These are phyloP conservation scores for Leiothrix lutea DNA, from an alignment of 2,113 vertebrate genomes.

Conservation along the genomic window DNA sequence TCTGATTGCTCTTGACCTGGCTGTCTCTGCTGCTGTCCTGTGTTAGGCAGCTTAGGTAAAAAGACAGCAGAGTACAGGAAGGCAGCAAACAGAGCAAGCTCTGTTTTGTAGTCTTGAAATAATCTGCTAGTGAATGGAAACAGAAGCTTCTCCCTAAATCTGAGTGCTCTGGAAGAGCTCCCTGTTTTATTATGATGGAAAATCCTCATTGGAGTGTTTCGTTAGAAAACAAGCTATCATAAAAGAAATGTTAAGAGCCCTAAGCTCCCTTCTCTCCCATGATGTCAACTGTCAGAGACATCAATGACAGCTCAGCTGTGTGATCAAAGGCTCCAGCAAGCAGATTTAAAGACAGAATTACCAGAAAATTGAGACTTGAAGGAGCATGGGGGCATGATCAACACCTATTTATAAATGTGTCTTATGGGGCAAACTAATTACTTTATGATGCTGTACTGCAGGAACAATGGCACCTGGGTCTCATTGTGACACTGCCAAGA, in stretches of 20 bases:
- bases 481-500: not conserved
- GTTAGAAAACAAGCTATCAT: conserved; percentile 42
- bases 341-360: conserved; percentile 37
- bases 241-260: conserved; percentile 45
- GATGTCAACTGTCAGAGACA: conserved; percentile 56
- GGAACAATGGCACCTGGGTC: not conserved
- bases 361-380: not conserved
- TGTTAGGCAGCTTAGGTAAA: conserved; percentile 18
- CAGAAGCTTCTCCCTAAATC: conserved; percentile 21
- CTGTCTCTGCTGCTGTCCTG: conserved; percentile 23
- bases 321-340: conserved; percentile 34
- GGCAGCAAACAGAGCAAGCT: not conserved
- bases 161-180: conserved; percentile 14
- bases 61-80: not conserved
- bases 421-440: not conserved
- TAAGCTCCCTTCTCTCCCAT: conserved; percentile 35
- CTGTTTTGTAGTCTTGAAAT: not conserved
- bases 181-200: conserved; percentile 15
- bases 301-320: not conserved
- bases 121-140: conserved; percentile 8
- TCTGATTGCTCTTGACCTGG: conserved; percentile 36
- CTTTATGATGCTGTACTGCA: not conserved
- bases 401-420: not conserved
- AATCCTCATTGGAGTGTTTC: conserved; percentile 11
- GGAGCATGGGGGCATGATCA: not conserved